Conservation (phyloP, 2,113 vertebrate species). For the Microtus richardsoni region DNA sequence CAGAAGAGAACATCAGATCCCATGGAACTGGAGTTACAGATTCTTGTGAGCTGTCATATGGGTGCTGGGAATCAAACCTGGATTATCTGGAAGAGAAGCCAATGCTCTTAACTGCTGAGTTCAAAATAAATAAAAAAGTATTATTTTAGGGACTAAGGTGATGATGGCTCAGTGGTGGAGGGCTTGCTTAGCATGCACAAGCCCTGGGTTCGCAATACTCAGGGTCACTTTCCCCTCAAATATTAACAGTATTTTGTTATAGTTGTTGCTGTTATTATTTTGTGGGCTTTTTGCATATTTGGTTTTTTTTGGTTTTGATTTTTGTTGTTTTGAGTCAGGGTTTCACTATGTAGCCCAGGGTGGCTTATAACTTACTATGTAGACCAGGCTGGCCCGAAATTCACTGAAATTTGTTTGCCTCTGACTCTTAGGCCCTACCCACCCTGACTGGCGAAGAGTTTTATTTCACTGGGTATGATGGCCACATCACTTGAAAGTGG, state of each 20-base stretch:
- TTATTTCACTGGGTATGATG: not conserved
- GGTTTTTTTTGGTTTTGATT: not conserved
- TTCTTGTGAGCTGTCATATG: not conserved
- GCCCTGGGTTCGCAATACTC: not conserved
- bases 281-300: not conserved
- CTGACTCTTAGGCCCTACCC: not conserved
- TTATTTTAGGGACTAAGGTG: not conserved
- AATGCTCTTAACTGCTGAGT: not conserved
- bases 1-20: not conserved
- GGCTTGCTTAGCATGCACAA: not conserved
- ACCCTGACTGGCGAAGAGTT: not conserved
- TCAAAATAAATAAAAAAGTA: not conserved
- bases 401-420: not conserved
- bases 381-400: not conserved
- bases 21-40: not conserved
- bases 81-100: not conserved
- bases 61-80: not conserved
- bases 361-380: not conserved
- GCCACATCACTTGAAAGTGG: not conserved
- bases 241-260: not conserved
- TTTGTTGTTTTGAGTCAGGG: not conserved
- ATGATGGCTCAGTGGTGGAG: not conserved
- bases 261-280: not conserved
- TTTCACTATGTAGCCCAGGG: not conserved
- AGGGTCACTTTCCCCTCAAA: not conserved